Evolutionary conservation across 35 echinoderm and acorn worm genomes (phyloP).

Genomic region (Holothuria glaberrima): DNA sequence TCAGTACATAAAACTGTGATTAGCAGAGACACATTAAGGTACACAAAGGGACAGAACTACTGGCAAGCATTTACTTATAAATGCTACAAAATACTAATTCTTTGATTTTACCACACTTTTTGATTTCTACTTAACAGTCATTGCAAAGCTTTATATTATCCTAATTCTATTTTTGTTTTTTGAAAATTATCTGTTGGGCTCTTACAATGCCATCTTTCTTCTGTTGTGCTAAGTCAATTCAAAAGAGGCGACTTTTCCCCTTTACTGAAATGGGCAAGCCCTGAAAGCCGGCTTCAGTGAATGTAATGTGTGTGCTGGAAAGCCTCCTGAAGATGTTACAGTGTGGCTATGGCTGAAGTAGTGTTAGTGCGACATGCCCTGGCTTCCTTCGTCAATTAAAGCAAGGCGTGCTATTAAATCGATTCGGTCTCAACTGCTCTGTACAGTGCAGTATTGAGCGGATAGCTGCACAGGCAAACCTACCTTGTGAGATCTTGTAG

Average conservation of each 20-base stretch:
- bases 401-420: constrained; percentile 41
- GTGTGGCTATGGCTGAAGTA: background rate
- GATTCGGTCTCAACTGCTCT: constrained; percentile 10
- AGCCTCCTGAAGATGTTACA: background rate
- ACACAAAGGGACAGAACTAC: too few relatives aligned
- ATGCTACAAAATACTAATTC: too few relatives aligned
- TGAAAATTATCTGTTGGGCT: too few relatives aligned
- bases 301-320: background rate
- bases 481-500: constrained; percentile 18
- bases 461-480: constrained; percentile 34
- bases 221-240: too few relatives aligned
- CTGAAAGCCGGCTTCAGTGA: constrained; percentile 5
- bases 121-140: too few relatives aligned
- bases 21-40: too few relatives aligned
- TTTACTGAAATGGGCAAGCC: background rate
- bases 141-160: too few relatives aligned
- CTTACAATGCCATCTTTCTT: too few relatives aligned
- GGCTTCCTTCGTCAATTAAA: constrained; percentile 40
- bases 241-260: background rate
- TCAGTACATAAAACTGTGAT: too few relatives aligned
- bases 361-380: constrained; percentile 16
- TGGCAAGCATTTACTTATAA: too few relatives aligned
- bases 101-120: too few relatives aligned
- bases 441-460: background rate
- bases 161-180: too few relatives aligned